Percentiles rank a stretch among this genome's conserved stretches.
Evolutionary conservation across 2,888 invertebrate genomes (phyloP).

Genomic region (Drosophila niveifrons): DNA sequence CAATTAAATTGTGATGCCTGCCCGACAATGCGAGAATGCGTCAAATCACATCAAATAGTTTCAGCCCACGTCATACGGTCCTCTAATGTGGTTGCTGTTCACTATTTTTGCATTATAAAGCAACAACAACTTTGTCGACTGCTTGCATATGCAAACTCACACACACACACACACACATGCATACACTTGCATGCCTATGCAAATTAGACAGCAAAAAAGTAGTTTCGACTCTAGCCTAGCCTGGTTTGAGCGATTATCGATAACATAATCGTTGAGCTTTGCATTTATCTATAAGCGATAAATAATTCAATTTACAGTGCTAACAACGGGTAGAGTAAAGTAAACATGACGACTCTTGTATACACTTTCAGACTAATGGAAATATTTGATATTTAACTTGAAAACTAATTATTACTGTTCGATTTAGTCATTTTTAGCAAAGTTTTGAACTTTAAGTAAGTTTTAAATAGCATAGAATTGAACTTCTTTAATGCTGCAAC

Average conservation of each 20-base stretch:
- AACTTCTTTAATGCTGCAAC: too few species aligned
- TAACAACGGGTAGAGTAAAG: not conserved
- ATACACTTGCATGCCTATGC: constrained; percentile 4
- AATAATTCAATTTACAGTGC: constrained; percentile 1
- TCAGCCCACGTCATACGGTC: constrained; percentile 56
- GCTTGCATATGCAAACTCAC: constrained; percentile 43
- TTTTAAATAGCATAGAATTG: too few species aligned
- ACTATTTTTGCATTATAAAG: constrained; percentile 38
- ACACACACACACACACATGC: constrained; percentile 13
- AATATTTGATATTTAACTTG: too few species aligned
- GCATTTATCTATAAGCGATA: not conserved
- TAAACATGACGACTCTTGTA: not conserved
- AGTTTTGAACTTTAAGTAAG: too few species aligned
- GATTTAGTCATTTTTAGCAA: too few species aligned
- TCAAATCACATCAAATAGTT: constrained; percentile 71
- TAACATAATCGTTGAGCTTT: not conserved
- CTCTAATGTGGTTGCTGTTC: constrained; percentile 25
- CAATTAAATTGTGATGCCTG: constrained; percentile 43
- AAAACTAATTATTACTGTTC: too few species aligned
- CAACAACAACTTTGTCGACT: constrained; percentile 16
- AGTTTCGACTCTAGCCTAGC: not conserved
- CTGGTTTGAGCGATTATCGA: not conserved
- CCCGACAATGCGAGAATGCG: constrained; percentile 58
- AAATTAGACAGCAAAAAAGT: not conserved
- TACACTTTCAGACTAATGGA: not conserved